Conservation (phyloP, 2,797 vertebrate genomes). For the Antrozous pallidus region DNA sequence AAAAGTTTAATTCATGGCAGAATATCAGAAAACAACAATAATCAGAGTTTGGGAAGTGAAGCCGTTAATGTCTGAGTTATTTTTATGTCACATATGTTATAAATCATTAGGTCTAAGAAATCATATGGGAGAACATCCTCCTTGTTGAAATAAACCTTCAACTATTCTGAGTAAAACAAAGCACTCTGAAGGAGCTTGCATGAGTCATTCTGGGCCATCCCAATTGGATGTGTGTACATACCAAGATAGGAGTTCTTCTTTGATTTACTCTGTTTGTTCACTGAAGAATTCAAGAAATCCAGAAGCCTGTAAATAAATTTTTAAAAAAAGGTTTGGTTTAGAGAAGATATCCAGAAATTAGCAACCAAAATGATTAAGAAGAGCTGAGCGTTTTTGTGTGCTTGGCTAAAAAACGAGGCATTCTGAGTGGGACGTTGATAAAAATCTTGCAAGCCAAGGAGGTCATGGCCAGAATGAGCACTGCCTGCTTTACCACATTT, state of each 20-base stretch:
- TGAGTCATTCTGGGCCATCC: not conserved
- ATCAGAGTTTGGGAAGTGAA: not conserved
- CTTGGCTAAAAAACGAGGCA: not conserved
- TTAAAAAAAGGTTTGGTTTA: slow-evolving; percentile 1
- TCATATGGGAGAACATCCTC: not conserved
- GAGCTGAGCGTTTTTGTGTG: not conserved
- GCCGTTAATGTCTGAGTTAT: not conserved
- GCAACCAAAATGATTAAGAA: not conserved
- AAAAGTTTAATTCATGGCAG: not conserved
- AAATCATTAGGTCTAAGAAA: not conserved
- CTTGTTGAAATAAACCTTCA: not conserved
- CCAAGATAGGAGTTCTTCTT: slow-evolving; percentile 52
- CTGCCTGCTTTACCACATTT: not conserved
- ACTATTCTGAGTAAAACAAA: not conserved
- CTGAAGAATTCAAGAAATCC: slow-evolving; percentile 48
- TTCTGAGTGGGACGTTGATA: not conserved
- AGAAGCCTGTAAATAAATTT: slow-evolving; percentile 61
- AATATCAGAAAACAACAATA: not conserved
- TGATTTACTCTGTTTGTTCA: slow-evolving; percentile 45
- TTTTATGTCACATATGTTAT: not conserved
- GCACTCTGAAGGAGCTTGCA: not conserved
- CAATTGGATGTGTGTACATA: slow-evolving; percentile 58
- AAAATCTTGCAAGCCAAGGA: not conserved
- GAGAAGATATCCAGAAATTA: slow-evolving; percentile 39
- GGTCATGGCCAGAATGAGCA: not conserved